phyloP scores from a whole-genome alignment of 2,797 vertebrate genomes.

The Falco novaeseelandiae region DNA sequence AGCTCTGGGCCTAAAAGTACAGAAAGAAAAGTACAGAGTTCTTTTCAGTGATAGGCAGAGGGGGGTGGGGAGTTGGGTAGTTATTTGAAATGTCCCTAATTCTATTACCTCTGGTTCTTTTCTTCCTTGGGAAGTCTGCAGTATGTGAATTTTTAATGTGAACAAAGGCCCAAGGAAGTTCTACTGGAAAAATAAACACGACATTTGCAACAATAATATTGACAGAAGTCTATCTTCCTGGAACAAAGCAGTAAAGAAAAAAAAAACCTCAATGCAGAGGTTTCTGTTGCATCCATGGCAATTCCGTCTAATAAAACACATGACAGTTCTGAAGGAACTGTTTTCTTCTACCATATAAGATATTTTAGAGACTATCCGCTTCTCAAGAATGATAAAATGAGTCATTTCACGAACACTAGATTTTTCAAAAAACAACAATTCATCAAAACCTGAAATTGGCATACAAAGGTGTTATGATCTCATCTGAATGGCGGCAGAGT shows the following conservation, averaged over 20 bases:
- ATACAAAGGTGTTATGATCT: constrained; percentile 13
- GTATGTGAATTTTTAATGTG: background rate
- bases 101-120: background rate
- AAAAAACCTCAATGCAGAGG: background rate
- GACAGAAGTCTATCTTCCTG: background rate
- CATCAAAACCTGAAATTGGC: background rate
- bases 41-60: background rate
- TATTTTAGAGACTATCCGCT: background rate
- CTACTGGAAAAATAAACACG: background rate
- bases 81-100: background rate
- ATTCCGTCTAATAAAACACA: background rate
- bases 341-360: background rate
- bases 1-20: background rate
- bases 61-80: rapidly evolving
- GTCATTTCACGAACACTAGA: background rate
- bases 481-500: constrained; percentile 6
- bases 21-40: background rate
- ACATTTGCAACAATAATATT: background rate
- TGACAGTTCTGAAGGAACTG: background rate
- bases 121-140: background rate
- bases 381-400: background rate
- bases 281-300: background rate
- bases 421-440: background rate
- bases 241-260: background rate
- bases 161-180: background rate